Base-by-base conservation (phyloP, 2,113 vertebrate genomes). In the Paraplagusia blochii region DNA sequence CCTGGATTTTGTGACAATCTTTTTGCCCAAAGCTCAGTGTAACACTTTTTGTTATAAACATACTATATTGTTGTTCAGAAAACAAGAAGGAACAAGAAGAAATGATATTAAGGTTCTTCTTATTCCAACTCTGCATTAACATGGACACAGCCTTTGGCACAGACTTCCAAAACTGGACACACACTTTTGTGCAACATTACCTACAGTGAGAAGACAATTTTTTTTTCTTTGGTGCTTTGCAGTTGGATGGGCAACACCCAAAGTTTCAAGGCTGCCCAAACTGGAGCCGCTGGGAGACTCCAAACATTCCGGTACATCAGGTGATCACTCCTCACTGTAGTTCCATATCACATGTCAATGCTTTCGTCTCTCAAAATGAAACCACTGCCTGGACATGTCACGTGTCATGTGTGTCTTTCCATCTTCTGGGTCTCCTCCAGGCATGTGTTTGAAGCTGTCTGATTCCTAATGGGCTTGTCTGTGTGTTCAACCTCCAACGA, bases 161-260 rank as follows among this genome's bases (percentile, higher is more conserved):
- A n/a, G n/a, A n/a, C n/a, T n/a, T n/a, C n/a, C n/a, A n/a, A n/a
- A n/a, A n/a, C n/a, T n/a, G n/a, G n/a, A n/a, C n/a, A n/a, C n/a
- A n/a, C n/a, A n/a, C n/a, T n/a, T n/a, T n/a, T 29, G 22, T 29
- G 22, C 22, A 29, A 6, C 22, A 29, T 29, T 29, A 29, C 22
- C 22, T 29, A 29, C 22, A 29, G 22, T 29, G 22, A 29, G 22
- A 29, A 4, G 3, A 29, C 22, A 29, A 29, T 4, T 13, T 22
- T 4, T 57, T 57, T 11, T 53, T 79, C 79, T 15, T 11, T 50
- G 14, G 34, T 58, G 16, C 44, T 76, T 83, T n/a, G 22, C 77
- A 91, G 91, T 92, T 57, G 90, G 91, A 84, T 92, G 90, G 91
- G 91, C 86, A 53, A 90, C 90, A 33, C 88, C 89, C 54, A 91